Conservation (phyloP, 2,888 invertebrate species). For the Bombylius major region DNA sequence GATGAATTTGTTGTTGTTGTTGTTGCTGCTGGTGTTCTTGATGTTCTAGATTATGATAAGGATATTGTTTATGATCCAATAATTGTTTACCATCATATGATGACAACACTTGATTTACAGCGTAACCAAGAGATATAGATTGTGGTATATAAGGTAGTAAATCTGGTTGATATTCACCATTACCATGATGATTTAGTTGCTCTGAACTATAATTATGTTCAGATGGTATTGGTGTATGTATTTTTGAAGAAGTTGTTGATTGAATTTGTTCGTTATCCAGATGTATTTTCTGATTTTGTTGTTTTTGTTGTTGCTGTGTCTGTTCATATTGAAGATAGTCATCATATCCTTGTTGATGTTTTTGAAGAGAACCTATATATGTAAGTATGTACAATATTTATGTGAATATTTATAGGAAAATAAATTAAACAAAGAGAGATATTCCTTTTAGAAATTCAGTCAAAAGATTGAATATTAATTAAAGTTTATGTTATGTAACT, state of each 20-base stretch:
- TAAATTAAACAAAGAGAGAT: too few relatives aligned
- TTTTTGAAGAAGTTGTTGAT: too few relatives aligned
- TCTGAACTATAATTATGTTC: conserved; percentile 3
- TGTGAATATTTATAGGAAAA: background rate
- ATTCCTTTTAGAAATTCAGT: too few relatives aligned
- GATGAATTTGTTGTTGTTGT: too few relatives aligned
- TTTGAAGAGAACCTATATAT: background rate
- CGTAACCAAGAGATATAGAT: conserved; percentile 11
- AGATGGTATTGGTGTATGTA: background rate
- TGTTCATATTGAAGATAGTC: background rate
- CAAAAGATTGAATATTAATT: too few relatives aligned
- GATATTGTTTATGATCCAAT: conserved; percentile 1
- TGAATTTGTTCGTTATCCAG: too few relatives aligned
- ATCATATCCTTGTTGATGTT: background rate
- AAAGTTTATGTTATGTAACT: too few relatives aligned
- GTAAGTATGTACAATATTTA: background rate
- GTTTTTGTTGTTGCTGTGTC: background rate
- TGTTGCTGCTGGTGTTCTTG: background rate
- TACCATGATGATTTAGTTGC: conserved; percentile 15
- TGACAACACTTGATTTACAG: conserved; percentile 5
- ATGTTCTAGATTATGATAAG: background rate
- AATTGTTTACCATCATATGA: conserved; percentile 4
- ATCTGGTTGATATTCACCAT: conserved; percentile 24
- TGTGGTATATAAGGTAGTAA: conserved; percentile 20
- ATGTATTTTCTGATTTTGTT: background rate